These are phyloP conservation scores for Corythucha ciliata DNA, from an alignment of 2,888 invertebrate genomes.

Conservation along the genomic window DNA sequence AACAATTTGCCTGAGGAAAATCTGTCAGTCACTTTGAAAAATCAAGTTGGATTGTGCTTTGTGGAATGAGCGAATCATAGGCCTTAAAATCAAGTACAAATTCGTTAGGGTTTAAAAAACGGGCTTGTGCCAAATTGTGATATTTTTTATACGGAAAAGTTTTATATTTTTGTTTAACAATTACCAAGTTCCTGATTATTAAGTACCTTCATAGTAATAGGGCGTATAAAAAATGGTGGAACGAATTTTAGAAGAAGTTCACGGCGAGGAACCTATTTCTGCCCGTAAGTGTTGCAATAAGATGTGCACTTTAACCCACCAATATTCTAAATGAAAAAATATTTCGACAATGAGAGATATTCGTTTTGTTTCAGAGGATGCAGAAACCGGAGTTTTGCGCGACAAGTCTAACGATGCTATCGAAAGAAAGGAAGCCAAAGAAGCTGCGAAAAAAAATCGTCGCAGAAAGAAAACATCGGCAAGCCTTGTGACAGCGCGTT, in stretches of 20 bases:
- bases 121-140: no score
- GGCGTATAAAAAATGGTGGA: constrained; percentile 55
- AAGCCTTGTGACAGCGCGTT: constrained; percentile 79
- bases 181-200: no score
- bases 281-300: constrained; percentile 24
- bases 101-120: no score
- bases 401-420: constrained; percentile 38
- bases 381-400: constrained; percentile 40
- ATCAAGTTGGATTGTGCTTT: no score
- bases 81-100: no score
- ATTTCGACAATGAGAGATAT: no score
- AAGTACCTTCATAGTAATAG: no score
- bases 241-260: constrained; percentile 55
- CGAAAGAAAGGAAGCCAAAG: constrained; percentile 51
- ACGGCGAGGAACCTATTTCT: constrained; percentile 44
- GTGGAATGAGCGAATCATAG: no score
- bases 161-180: no score
- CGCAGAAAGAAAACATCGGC: constrained; percentile 86
- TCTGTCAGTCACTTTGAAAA: no score
- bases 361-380: constrained; percentile 41
- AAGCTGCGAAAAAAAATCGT: constrained; percentile 77
- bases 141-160: no score
- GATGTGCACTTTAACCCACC: neutral
- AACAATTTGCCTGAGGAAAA: no score
- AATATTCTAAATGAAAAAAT: neutral